phyloP scores from a whole-genome alignment of 2,797 vertebrate species.

The Lindbergichthys nudifrons region DNA sequence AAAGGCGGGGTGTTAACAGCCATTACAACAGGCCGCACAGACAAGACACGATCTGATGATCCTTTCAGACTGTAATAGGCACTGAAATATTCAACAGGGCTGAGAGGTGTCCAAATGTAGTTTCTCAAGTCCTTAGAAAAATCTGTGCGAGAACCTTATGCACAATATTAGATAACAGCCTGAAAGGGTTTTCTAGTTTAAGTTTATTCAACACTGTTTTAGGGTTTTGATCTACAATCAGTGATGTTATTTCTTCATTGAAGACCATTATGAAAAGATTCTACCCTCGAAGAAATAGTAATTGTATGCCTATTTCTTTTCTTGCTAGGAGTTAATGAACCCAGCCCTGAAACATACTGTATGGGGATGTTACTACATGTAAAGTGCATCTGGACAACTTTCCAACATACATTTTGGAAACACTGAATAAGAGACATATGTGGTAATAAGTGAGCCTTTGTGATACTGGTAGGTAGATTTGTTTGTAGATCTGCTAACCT shows the following conservation, averaged over 20 bases:
- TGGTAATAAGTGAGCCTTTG: not conserved
- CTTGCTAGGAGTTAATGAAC: not conserved
- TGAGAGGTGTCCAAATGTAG: conserved; percentile 14
- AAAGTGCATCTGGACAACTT: not conserved
- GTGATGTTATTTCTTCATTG: not conserved
- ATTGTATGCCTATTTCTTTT: not conserved
- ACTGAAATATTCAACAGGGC: conserved; percentile 66
- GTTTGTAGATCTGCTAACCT: not conserved
- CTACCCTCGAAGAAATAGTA: too few species aligned
- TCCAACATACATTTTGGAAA: not conserved
- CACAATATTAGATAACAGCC: not conserved
- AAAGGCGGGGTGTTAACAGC: conserved; percentile 64
- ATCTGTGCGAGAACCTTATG: conserved; percentile 4
- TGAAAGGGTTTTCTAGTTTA: not conserved
- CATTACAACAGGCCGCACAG: conserved; percentile 61
- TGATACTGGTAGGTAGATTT: not conserved
- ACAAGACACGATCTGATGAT: conserved; percentile 55
- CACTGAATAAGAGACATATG: not conserved
- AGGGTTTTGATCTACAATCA: not conserved
- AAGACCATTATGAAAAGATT: not conserved
- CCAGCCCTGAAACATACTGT: not conserved
- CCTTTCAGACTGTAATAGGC: conserved; percentile 39
- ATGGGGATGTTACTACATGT: not conserved
- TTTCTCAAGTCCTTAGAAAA: conserved; percentile 21
- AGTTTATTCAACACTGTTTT: not conserved